phyloP scores from a whole-genome alignment of 1,140 invertebrate species.

The Paraescarpia echinospica region DNA sequence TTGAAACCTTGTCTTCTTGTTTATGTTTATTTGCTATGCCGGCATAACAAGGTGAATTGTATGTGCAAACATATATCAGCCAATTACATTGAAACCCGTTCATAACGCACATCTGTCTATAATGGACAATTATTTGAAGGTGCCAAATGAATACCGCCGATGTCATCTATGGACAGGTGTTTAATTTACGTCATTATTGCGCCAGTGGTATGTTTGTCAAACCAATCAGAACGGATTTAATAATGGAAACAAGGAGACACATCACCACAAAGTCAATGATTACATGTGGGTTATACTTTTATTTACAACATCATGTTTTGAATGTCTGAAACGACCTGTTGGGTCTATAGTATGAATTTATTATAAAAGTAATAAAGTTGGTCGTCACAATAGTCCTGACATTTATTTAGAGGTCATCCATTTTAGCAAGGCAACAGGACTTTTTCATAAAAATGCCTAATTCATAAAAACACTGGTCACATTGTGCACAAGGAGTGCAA shows the following conservation, averaged over 20 bases:
- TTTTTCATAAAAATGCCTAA: too few species aligned
- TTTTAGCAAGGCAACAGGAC: too few species aligned
- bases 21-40: neutral
- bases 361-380: too few species aligned
- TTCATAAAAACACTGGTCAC: too few species aligned
- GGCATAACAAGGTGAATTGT: neutral
- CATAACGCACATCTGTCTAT: too few species aligned
- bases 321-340: neutral
- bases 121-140: too few species aligned
- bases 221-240: neutral
- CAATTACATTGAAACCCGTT: slow-evolving; percentile 31
- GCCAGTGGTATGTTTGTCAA: slow-evolving; percentile 30
- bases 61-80: slow-evolving; percentile 73
- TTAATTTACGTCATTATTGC: too few species aligned
- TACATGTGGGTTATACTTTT: neutral
- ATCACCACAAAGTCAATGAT: neutral
- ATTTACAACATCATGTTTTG: neutral
- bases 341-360: neutral
- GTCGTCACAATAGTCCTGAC: too few species aligned
- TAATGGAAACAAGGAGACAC: neutral
- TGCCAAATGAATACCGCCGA: too few species aligned
- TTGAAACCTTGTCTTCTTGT: neutral
- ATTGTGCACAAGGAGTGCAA: too few species aligned
- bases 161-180: too few species aligned
- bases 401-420: too few species aligned